Base-by-base conservation (phyloP, 2,888 invertebrate genomes). In the Helobdella robusta region DNA sequence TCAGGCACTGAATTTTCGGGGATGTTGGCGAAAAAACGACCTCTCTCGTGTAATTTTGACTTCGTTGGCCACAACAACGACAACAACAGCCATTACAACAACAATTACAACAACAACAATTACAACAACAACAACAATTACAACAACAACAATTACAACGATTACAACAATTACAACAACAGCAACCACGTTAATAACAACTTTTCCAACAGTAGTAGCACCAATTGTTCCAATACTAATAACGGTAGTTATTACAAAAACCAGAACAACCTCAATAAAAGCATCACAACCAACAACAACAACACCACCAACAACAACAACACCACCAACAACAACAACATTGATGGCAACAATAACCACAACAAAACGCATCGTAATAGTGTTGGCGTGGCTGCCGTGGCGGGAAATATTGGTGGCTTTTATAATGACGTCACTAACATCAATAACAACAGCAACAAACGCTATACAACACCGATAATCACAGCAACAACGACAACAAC, bases 11-110 rank as follows among this genome's bases (percentile, higher is more conserved):
- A n/a, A n/a, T n/a, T n/a, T n/a, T n/a, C n/a, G n/a, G n/a, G n/a
- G n/a, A n/a, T n/a, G n/a, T n/a, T n/a, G n/a, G n/a, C n/a, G n/a
- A n/a, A n/a, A n/a, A n/a, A n/a, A n/a, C n/a, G n/a, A n/a, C n/a
- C n/a, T 40, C n/a, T 40, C n/a, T 40, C 44, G n/a, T 40, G 11
- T 40, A 40, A 15, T 40, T 40, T 40, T 40, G 11, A 18, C 52
- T 52, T 11, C 52, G 11, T n/a, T 20, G 50, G 30, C 48, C 52
- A 56, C 48, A 25, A 56, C 59, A 28, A 59, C 59, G 23, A 59
- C 59, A 28, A 59, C 59, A 28, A 59, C 59, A 28, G 32, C 59
- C 32, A 59, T 34, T 59, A 59, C 59, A 28, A 59, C 54, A 18
- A 54, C 18, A 18, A 54, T 18, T 44, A 44, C 44, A 18, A 44